Percentiles rank a stretch among this genome's conserved stretches.
These are phyloP conservation scores for Temnothorax longispinosus DNA, from an alignment of 1,140 invertebrate genomes.

Conservation along the genomic window DNA sequence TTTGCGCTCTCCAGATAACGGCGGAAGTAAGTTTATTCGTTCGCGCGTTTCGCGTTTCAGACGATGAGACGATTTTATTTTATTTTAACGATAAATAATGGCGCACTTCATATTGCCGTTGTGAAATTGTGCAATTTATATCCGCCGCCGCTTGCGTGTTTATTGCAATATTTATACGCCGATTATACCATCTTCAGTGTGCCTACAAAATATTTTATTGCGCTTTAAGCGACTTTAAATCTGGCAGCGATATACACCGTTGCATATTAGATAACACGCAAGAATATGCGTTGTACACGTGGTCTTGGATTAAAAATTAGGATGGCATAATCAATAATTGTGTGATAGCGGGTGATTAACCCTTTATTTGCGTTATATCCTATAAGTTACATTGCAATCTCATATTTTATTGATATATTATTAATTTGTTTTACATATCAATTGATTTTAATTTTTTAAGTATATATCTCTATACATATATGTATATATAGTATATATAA, in stretches of 20 bases:
- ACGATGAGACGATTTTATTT: conserved; percentile 33
- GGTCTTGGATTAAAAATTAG: not conserved
- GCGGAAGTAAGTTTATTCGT: conserved; percentile 14
- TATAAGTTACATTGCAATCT: not conserved
- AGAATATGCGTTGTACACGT: not conserved
- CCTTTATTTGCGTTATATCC: not conserved
- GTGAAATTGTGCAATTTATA: conserved; percentile 41
- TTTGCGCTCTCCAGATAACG: not conserved
- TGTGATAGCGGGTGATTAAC: not conserved
- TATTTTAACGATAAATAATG: conserved; percentile 44
- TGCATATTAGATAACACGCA: conserved; percentile 13
- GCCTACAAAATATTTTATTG: conserved; percentile 36
- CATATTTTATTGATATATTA: conserved; percentile 22
- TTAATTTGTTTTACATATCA: conserved; percentile 17
- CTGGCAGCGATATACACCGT: not conserved
- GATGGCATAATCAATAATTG: not conserved
- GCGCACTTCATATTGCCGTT: not conserved
- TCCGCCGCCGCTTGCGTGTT: conserved; percentile 6
- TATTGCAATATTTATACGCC: not conserved
- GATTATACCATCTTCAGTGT: not conserved
- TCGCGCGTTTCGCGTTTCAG: not conserved
- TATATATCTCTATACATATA: not conserved
- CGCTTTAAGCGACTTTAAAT: conserved; percentile 16
- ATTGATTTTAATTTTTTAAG: not conserved
- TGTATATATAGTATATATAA: not conserved